These are phyloP conservation scores for Orthonyx spaldingii DNA, from an alignment of 2,113 vertebrate genomes.

Conservation along the genomic window DNA sequence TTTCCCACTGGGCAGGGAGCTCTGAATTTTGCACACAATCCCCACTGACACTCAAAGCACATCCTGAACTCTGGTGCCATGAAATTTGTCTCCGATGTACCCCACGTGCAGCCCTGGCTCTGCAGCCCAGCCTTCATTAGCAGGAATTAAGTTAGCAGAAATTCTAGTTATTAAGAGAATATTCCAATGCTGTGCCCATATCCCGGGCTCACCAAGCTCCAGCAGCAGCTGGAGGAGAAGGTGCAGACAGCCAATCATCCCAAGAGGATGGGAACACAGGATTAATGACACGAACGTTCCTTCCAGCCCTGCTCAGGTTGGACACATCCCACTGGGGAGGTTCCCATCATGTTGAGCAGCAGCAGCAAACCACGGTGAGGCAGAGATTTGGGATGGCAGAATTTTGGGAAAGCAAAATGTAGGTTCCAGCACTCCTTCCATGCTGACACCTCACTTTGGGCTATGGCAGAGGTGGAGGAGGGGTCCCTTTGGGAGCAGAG, in stretches of 20 bases:
- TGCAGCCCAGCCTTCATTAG: not conserved
- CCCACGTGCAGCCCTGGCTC: not conserved
- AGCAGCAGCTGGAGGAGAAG: not conserved
- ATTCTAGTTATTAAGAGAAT: not conserved
- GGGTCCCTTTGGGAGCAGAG: not conserved
- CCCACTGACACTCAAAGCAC: not conserved
- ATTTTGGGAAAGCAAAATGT: not conserved
- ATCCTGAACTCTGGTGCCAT: not conserved
- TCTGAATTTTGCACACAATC: not conserved
- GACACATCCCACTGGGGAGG: not conserved
- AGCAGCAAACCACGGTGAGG: rapidly evolving
- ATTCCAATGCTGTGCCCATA: not conserved
- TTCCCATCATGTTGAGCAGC: not conserved
- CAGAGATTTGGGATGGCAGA: not conserved
- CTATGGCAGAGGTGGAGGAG: not conserved
- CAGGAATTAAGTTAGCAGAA: not conserved
- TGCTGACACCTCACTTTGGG: rapidly evolving
- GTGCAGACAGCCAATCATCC: not conserved
- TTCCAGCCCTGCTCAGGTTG: not conserved
- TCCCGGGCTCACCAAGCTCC: not conserved
- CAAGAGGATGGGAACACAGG: not conserved
- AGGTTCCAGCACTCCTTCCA: not conserved
- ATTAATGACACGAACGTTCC: not conserved
- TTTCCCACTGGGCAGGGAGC: not conserved
- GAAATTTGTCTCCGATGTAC: not conserved